Evolutionary conservation across 2,888 invertebrate species (phyloP).

Genomic region (Tipula lateralis): DNA sequence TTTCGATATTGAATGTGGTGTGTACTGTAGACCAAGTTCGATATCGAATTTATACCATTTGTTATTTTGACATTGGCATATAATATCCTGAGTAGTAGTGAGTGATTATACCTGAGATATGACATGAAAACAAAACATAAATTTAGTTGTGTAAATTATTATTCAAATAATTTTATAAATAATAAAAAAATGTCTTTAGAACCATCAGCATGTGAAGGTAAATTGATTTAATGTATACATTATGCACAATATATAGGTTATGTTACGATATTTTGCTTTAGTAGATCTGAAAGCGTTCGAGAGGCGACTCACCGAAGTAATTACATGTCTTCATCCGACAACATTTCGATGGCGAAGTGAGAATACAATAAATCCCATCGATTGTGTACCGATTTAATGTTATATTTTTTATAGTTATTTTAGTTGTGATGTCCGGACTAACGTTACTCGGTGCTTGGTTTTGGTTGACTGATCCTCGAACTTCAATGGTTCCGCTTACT

Average conservation of each 20-base stretch:
- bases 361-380: constrained; percentile 37
- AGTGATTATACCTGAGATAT: neutral
- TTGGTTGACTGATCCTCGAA: constrained; percentile 92
- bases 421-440: constrained; percentile 80
- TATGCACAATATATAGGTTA: constrained; percentile 32
- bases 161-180: neutral
- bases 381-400: neutral
- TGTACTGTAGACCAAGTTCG: neutral
- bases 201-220: constrained; percentile 90
- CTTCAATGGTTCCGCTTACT: constrained; percentile 82
- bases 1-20: neutral
- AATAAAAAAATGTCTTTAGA: constrained; percentile 51
- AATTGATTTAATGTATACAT: constrained; percentile 37
- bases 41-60: neutral
- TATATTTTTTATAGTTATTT: constrained; percentile 59
- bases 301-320: constrained; percentile 92
- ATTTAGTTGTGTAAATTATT: constrained; percentile 15
- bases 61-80: neutral
- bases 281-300: constrained; percentile 97
- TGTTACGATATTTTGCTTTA: constrained; percentile 39
- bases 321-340: constrained; percentile 89
- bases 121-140: constrained; percentile 11
- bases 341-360: constrained; percentile 94
- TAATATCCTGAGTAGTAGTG: neutral
- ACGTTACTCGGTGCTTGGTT: constrained; percentile 94